These are phyloP conservation scores for Plagiodera versicolora DNA, from an alignment of 2,888 invertebrate species.

Conservation along the genomic window DNA sequence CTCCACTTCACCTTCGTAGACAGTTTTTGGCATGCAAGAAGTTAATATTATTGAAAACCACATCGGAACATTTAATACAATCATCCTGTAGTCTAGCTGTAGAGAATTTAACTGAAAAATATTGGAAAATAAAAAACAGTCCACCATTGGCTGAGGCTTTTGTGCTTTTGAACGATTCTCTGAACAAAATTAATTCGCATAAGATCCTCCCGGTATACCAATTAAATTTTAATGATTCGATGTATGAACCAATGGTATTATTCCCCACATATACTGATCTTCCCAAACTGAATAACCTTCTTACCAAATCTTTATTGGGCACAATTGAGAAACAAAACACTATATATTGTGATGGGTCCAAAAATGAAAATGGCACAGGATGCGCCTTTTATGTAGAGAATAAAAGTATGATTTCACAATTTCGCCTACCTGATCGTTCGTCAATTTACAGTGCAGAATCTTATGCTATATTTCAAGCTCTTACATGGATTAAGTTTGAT, in stretches of 20 bases:
- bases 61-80: neutral
- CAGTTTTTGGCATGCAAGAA: neutral
- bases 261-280: neutral
- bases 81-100: neutral
- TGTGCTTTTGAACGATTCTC: neutral
- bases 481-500: no score
- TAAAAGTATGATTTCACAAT: neutral
- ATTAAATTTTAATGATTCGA: neutral
- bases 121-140: neutral
- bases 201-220: neutral
- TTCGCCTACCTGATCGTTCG: no score
- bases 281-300: neutral
- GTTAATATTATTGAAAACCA: neutral
- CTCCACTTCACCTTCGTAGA: neutral
- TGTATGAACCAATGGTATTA: no score
- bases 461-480: no score
- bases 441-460: no score
- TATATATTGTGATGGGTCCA: slow-evolving; percentile 1
- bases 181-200: neutral
- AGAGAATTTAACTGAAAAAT: neutral
- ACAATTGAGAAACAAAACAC: neutral
- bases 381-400: neutral
- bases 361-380: neutral
- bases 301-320: neutral
- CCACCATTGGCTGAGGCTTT: neutral